Evolutionary conservation across 2,113 vertebrate species (phyloP), one percentile per base, ranked within the genome.

Genomic region (Corythoichthys intestinalis): DNA sequence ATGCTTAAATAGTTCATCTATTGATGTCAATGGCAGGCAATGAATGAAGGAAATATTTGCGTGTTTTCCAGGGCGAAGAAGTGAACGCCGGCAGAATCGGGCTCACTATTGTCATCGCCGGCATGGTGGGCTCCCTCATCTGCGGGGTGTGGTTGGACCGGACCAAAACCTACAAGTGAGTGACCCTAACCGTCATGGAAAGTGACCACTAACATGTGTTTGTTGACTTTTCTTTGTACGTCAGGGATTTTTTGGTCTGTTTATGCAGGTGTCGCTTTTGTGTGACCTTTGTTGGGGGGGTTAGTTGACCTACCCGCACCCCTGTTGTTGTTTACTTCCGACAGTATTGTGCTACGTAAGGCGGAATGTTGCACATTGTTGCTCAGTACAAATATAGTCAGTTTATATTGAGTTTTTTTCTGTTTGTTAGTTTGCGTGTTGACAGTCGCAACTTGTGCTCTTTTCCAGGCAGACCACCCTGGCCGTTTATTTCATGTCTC

Each of bases 161-260:
- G 88, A 94, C 94, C 41, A 98, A 97, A 92, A 94, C 94, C 4
- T 98, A 98, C 92, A 99, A 96, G 96, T 99, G 92, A 94, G 93
- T 3, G 8, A 6, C 34, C 56, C 41, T 8, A 7, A 5, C 41
- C 9, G 6, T 17, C 1, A 8, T 10, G 7, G 37, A 66, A 44
- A 54, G 49, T 5, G n/a, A 61, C 4, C 52, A 9, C 1, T n/a
- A 41, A 41, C 37, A 0, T 6, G 15, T 63, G 37, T 74, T 71
- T 71, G 2, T 69, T 69, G 50, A 69, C 37, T 14, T 64, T 44
- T 28, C 14, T 10, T 17, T 66, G 41, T 35, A 39, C 65, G 37
- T 75, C 4, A 17, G 4, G 7, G 13, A 48, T 14, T 76, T 10
- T 41, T 59, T 14, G 0, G 41, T 59, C 28, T 85, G 82, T 81